phyloP scores from a whole-genome alignment of 2,797 vertebrate species.

The Numenius phaeopus region DNA sequence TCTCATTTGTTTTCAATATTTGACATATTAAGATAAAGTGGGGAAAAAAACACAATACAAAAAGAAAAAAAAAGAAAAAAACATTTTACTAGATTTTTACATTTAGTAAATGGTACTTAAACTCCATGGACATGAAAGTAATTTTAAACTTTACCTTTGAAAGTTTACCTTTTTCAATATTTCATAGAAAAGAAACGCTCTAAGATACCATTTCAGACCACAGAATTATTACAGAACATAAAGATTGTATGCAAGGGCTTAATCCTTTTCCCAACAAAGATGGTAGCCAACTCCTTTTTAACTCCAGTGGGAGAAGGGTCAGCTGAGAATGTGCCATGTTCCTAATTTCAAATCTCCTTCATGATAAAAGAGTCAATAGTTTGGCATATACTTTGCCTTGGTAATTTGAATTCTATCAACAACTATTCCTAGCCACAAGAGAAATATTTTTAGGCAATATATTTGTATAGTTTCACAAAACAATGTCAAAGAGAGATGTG shows the following conservation, averaged over 20 bases:
- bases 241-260: slow-evolving; percentile 72
- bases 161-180: slow-evolving; percentile 69
- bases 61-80: slow-evolving; percentile 64
- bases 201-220: slow-evolving; percentile 74
- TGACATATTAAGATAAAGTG: neutral
- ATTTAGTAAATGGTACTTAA: slow-evolving; percentile 70
- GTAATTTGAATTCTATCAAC: slow-evolving; percentile 72
- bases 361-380: slow-evolving; percentile 40
- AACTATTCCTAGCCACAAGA: slow-evolving; percentile 79
- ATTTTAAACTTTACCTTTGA: slow-evolving; percentile 71
- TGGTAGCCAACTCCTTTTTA: neutral
- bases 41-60: slow-evolving; percentile 37
- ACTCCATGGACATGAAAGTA: slow-evolving; percentile 69
- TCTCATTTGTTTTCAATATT: slow-evolving; percentile 1
- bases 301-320: neutral
- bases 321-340: slow-evolving; percentile 65
- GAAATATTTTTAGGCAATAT: slow-evolving; percentile 75
- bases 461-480: slow-evolving; percentile 78
- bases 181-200: slow-evolving; percentile 75
- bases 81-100: slow-evolving; percentile 74
- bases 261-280: slow-evolving; percentile 52
- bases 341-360: slow-evolving; percentile 73
- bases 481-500: slow-evolving; percentile 79
- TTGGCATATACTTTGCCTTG: slow-evolving; percentile 65
- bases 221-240: slow-evolving; percentile 76